Evolutionary conservation across 2,797 vertebrate species (phyloP).

Genomic region (Sitta carolinensis): DNA sequence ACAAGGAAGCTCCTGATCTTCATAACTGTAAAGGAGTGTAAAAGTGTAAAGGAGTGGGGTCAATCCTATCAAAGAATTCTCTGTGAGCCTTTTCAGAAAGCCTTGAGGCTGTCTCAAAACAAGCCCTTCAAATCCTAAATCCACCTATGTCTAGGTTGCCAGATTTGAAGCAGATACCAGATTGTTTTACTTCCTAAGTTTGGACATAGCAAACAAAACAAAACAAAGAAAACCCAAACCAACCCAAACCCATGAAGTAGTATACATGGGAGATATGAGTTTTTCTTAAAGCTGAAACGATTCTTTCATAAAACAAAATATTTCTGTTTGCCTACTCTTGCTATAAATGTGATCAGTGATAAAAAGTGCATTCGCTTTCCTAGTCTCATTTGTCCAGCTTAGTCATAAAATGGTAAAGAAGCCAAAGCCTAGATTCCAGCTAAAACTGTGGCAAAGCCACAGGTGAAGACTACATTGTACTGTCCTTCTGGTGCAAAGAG

Average conservation of each 20-base stretch:
- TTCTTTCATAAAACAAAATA: slow-evolving; percentile 24
- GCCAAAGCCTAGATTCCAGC: background rate
- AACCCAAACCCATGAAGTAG: background rate
- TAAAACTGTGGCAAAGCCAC: background rate
- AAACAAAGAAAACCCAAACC: background rate
- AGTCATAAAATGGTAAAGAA: background rate
- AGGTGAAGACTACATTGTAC: background rate
- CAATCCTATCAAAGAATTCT: background rate
- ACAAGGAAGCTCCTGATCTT: background rate
- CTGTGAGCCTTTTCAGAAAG: background rate
- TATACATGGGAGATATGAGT: background rate
- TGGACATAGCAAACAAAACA: background rate
- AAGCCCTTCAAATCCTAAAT: background rate
- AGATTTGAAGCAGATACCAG: slow-evolving; percentile 2
- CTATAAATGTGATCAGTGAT: slow-evolving; percentile 4
- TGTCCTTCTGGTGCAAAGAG: background rate
- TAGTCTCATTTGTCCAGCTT: background rate
- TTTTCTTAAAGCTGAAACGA: slow-evolving; percentile 39
- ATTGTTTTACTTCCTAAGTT: slow-evolving; percentile 8
- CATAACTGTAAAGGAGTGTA: background rate
- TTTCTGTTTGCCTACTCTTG: background rate
- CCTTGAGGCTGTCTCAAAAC: background rate
- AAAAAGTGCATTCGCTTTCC: slow-evolving; percentile 21
- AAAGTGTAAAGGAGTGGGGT: background rate
- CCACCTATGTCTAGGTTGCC: background rate